Evolutionary conservation across 2,888 invertebrate species (phyloP), one percentile per base, ranked within the genome.

Genomic region (Acleris holmiana): DNA sequence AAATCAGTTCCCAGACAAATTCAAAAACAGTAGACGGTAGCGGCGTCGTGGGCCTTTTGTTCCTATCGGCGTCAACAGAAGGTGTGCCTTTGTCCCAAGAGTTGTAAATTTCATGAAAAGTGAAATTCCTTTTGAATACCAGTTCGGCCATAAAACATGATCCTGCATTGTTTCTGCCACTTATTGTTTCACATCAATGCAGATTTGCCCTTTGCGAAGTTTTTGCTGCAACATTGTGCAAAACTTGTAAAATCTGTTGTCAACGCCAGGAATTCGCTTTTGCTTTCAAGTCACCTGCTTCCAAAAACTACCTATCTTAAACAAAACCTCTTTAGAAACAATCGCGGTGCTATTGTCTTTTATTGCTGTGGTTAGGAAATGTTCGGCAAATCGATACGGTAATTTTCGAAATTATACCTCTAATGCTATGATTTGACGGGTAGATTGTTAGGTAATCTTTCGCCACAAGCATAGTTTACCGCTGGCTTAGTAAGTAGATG

Each of bases 71-170:
- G 88, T 89, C 55, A 55, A 92, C 91, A 92, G 91, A 91, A 92
- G 92, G 92, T 92, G 90, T 85, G 82, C 82, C 86, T 82, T 86
- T 92, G 90, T 91, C 90, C 83, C 81, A 73, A 73, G 77, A 88
- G 90, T 92, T 92, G 91, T 91, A 91, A 92, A 92, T 92, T 92
- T 91, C 89, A 88, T 90, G 91, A 92, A 92, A 92, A 92, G 91
- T 92, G 91, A 92, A 92, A 92, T 92, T 91, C 92, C 92, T 91
- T 89, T 89, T 88, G 90, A 92, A 91, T 84, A 81, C 88, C 85
- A 81, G 78, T 86, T 86, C 83, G 83, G 76, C 81, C 89, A 92
- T 92, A 92, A 91, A 91, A 65, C 71, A 71, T 91, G 88, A 90
- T 85, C 77, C 83, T 73, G 85, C 79, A 89, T 92, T 92, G 92